phyloP scores from a whole-genome alignment of 2,113 vertebrate genomes.

The Actenoides lindsayi region DNA sequence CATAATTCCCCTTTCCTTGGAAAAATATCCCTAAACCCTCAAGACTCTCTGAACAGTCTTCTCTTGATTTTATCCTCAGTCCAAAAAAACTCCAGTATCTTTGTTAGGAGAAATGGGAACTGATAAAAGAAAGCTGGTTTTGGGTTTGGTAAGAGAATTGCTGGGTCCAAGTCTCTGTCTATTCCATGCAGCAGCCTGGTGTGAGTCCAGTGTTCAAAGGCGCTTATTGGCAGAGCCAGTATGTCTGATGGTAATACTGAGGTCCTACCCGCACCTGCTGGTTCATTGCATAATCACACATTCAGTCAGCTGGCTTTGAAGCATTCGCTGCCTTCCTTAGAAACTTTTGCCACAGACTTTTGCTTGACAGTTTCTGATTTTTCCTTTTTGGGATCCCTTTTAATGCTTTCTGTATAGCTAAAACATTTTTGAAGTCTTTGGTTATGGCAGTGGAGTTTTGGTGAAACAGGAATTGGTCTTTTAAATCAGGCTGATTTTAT shows the following conservation, averaged over 20 bases:
- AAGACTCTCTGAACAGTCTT: neutral
- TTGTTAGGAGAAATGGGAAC: neutral
- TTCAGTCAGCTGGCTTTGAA: neutral
- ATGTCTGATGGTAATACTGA: neutral
- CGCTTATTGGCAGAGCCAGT: neutral
- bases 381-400: neutral
- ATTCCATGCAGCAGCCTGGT: neutral
- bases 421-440: neutral
- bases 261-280: neutral
- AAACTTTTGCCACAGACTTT: neutral
- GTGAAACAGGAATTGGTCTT: conserved; percentile 26
- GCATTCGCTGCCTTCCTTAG: neutral
- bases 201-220: neutral
- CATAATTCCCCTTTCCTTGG: neutral
- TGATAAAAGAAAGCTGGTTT: neutral
- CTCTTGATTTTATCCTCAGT: neutral
- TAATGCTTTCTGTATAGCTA: neutral
- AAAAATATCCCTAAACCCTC: neutral
- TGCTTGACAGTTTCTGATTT: neutral
- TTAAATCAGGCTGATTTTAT: conserved; percentile 6
- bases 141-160: neutral
- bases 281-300: neutral
- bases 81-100: neutral
- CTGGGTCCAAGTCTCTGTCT: neutral
- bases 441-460: neutral